Evolutionary conservation across 2,888 invertebrate genomes (phyloP).

Genomic region (Macrophya alboannulata): DNA sequence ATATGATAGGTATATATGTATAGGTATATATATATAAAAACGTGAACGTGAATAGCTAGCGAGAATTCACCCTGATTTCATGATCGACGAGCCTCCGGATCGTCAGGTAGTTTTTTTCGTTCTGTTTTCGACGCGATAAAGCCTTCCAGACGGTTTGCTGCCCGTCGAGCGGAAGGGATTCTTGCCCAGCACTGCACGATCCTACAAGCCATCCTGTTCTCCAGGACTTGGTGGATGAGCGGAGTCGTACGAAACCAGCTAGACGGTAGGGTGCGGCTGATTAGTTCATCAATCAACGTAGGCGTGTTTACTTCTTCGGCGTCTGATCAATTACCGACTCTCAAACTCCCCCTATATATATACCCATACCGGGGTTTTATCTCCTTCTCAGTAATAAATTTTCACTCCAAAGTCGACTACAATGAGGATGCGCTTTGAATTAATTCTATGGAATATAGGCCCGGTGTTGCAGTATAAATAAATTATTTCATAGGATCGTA

Average conservation of each 20-base stretch:
- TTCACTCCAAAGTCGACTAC: not conserved
- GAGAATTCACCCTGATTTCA: not conserved
- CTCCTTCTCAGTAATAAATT: not conserved
- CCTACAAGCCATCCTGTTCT: not conserved
- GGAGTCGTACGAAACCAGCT: constrained; percentile 11
- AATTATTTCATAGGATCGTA: too few relatives aligned
- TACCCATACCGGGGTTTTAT: not conserved
- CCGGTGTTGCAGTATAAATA: too few relatives aligned
- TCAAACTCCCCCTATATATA: not conserved
- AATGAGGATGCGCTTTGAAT: not conserved
- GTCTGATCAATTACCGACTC: constrained; percentile 74
- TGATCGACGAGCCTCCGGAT: constrained; percentile 31
- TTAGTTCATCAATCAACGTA: constrained; percentile 78
- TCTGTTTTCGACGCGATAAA: constrained; percentile 47
- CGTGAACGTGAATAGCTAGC: not conserved
- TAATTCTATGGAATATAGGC: not conserved
- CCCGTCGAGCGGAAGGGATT: constrained; percentile 36
- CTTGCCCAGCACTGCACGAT: constrained; percentile 20
- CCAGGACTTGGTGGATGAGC: not conserved
- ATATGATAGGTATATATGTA: not conserved
- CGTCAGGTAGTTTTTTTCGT: constrained; percentile 18
- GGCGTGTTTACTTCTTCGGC: constrained; percentile 75
- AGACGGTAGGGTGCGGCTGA: constrained; percentile 67
- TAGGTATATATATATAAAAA: not conserved
- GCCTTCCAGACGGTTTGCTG: constrained; percentile 48